These are phyloP conservation scores for Saccopteryx bilineata DNA, from an alignment of 2,113 vertebrate genomes.

Conservation along the genomic window DNA sequence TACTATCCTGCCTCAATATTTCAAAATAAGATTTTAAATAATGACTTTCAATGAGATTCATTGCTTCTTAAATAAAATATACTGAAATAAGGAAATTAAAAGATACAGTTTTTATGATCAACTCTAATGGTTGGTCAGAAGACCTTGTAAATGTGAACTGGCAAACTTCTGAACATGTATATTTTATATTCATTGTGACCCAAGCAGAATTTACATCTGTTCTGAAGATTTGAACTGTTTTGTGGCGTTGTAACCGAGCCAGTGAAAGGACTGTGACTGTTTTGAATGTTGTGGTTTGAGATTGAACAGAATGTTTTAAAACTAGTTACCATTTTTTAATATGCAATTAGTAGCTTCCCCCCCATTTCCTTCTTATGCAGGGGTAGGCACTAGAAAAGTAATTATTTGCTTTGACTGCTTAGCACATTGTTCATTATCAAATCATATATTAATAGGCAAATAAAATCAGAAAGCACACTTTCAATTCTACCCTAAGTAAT, in stretches of 20 bases:
- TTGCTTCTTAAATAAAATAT: constrained; percentile 59
- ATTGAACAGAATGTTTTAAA: constrained; percentile 61
- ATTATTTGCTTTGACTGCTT: constrained; percentile 75
- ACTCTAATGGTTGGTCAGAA: constrained; percentile 26
- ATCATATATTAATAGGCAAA: constrained; percentile 70
- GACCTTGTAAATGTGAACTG: constrained; percentile 32
- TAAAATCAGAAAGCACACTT: constrained; percentile 59
- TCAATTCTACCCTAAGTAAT: constrained; percentile 70
- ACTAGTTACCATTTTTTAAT: constrained; percentile 68
- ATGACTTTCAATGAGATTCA: constrained; percentile 50
- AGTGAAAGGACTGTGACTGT: constrained; percentile 1
- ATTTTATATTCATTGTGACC: background rate
- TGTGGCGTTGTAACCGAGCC: background rate
- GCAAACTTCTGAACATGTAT: background rate
- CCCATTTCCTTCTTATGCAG: background rate
- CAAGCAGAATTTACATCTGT: background rate
- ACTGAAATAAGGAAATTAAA: constrained; percentile 56
- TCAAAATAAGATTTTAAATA: constrained; percentile 71
- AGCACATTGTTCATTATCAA: constrained; percentile 74
- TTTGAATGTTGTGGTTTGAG: constrained; percentile 55
- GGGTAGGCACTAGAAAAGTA: constrained; percentile 64
- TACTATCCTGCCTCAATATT: background rate
- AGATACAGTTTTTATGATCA: background rate
- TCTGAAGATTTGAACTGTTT: constrained; percentile 44
- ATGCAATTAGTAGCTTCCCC: constrained; percentile 41